These are phyloP conservation scores for Leptopilina syphax DNA, from an alignment of 2,888 invertebrate genomes.

Conservation along the genomic window DNA sequence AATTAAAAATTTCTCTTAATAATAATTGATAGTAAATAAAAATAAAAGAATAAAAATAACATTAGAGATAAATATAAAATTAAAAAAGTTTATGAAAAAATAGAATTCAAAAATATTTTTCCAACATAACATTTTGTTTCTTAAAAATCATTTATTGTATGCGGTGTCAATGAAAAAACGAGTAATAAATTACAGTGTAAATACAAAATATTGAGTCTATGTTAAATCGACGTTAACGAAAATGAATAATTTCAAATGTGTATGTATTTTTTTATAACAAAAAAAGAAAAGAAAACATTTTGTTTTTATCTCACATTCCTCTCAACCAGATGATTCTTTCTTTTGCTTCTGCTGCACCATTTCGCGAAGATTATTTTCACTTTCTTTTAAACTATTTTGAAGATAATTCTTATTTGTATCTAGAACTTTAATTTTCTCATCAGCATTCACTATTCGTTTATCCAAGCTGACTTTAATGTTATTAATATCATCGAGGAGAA, in stretches of 20 bases:
- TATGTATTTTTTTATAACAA: neutral
- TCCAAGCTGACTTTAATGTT: conserved; percentile 83
- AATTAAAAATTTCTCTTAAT: no score
- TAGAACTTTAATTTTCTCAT: conserved; percentile 84
- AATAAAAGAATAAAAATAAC: no score
- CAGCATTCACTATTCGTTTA: conserved; percentile 79
- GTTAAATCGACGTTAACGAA: neutral
- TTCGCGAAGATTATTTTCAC: conserved; percentile 90
- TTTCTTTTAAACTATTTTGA: conserved; percentile 89
- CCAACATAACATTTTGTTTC: neutral
- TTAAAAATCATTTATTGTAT: conserved; percentile 5
- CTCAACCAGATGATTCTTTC: conserved; percentile 60
- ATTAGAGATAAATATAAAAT: no score
- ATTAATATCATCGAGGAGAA: conserved; percentile 83
- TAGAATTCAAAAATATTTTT: no score
- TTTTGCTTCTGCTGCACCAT: conserved; percentile 83
- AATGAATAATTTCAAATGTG: neutral
- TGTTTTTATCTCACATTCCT: neutral
- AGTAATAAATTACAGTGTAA: conserved; percentile 20
- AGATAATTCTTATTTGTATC: conserved; percentile 88
- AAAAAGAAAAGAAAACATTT: neutral
- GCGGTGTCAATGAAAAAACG: neutral
- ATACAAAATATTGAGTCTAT: neutral
- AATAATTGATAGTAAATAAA: no score
- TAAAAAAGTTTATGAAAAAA: no score